Evolutionary conservation across 2,113 vertebrate species (phyloP).

Genomic region (Dermatemys mawii): DNA sequence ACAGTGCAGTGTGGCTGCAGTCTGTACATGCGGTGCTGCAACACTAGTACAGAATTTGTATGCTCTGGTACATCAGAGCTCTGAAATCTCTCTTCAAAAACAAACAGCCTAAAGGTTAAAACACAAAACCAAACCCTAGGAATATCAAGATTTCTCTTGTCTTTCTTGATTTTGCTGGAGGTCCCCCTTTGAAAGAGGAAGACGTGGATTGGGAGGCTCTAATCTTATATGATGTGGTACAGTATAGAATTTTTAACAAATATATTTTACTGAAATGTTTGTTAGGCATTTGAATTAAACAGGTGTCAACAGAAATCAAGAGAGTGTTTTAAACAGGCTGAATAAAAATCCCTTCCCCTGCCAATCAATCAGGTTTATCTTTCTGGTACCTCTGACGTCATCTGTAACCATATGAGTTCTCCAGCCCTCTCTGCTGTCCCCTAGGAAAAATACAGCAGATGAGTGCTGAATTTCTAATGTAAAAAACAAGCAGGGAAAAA

Average conservation of each 20-base stretch:
- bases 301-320: not conserved
- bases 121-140: not conserved
- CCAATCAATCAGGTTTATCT: not conserved
- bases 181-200: not conserved
- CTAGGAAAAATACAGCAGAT: not conserved
- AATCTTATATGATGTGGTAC: not conserved
- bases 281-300: not conserved
- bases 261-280: not conserved
- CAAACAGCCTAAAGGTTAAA: not conserved
- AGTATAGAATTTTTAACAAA: not conserved
- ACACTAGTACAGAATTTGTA: not conserved
- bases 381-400: not conserved
- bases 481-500: not conserved
- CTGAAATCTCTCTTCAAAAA: not conserved
- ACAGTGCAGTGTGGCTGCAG: not conserved
- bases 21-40: not conserved
- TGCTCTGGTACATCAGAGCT: not conserved
- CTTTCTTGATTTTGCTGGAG: not conserved
- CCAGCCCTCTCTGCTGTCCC: not conserved
- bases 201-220: too few relatives aligned
- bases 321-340: not conserved
- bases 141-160: not conserved
- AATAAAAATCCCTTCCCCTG: not conserved
- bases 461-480: not conserved
- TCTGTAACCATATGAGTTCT: not conserved